Conservation (phyloP, 23 tunicate genomes). For the Trididemnum miniatum region DNA sequence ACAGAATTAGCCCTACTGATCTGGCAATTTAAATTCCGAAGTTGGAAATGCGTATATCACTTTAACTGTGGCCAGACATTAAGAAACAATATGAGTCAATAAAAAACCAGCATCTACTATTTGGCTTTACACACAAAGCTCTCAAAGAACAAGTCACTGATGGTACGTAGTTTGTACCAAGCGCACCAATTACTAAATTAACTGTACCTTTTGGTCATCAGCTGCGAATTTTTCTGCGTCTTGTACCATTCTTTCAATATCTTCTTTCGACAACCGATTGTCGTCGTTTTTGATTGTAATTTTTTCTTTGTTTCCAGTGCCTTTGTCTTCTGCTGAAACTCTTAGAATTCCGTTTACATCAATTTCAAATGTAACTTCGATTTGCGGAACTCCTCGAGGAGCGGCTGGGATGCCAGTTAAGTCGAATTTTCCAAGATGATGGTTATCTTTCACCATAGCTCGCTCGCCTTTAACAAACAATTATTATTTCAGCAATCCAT, state of each 20-base stretch:
- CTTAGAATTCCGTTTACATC: conserved; percentile 96
- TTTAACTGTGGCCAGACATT: no score
- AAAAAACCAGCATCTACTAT: no score
- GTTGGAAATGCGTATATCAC: no score
- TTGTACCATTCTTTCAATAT: conserved; percentile 95
- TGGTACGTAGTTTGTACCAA: no score
- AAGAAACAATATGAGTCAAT: no score
- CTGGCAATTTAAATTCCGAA: no score
- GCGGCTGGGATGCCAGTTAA: conserved; percentile 98
- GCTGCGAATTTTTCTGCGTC: conserved; percentile 96
- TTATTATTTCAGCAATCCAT: no score
- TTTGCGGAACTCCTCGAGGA: conserved; percentile 95
- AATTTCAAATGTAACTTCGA: conserved; percentile 98
- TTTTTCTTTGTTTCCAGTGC: conserved; percentile 96
- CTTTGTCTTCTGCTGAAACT: conserved; percentile 98
- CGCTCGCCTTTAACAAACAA: conserved; percentile 98
- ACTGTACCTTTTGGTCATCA: conserved; percentile 80
- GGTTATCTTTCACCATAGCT: conserved; percentile 96
- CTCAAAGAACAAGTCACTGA: no score
- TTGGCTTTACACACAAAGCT: no score
- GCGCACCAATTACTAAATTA: not conserved
- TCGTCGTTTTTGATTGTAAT: conserved; percentile 92
- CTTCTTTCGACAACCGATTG: conserved; percentile 88
- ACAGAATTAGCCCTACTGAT: no score
- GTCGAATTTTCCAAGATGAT: conserved; percentile 95